Evolutionary conservation across 1,140 invertebrate species (phyloP), one percentile per base, ranked within the genome.

Genomic region (Callitettix versicolor): DNA sequence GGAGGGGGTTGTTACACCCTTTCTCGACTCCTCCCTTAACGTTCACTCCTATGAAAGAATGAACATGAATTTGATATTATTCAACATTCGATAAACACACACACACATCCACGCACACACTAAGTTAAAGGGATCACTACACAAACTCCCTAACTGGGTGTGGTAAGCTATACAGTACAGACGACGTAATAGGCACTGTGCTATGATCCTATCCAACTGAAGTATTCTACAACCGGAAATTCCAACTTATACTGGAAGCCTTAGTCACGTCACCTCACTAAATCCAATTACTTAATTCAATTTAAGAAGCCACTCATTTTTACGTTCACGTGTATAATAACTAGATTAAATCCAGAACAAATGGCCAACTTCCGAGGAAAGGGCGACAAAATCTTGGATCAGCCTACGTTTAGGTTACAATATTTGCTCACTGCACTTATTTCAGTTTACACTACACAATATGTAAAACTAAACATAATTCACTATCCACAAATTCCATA

Each of bases 211-310:
- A 57, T 22, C 46, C 34, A 53, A 55, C 56, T 50, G 43, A 51
- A 49, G 51, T 55, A 55, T 53, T 63, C 63, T 64, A 62, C 66
- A 63, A 63, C 64, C 64, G 68, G 68, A 70, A 50, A 71, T 71
- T 71, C 64, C 67, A 68, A 64, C 67, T 55, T 56, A 60, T 54
- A 46, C 63, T 65, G 47, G 50, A 30, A 49, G 56, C 56, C 47
- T 20, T 40, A 54, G 26, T 30, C 62, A 55, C 60, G 57, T 63
- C 61, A 61, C 58, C 58, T 60, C 47, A 21, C 52, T 49, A 63
- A 73, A 75, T 73, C 71, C 67, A 68, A 71, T 74, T 75, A 74
- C 64, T 64, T 62, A 70, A 75, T 70, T 70, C 71, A 72, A 76
- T 76, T 76, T 66, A 62, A 63, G 71, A 73, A 74, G 70, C 71